A percentile compares a stretch with the other conserved stretches of the same genome.
phyloP scores from a whole-genome alignment of 2,888 invertebrate genomes.

The Kryphioiulus occultus region DNA sequence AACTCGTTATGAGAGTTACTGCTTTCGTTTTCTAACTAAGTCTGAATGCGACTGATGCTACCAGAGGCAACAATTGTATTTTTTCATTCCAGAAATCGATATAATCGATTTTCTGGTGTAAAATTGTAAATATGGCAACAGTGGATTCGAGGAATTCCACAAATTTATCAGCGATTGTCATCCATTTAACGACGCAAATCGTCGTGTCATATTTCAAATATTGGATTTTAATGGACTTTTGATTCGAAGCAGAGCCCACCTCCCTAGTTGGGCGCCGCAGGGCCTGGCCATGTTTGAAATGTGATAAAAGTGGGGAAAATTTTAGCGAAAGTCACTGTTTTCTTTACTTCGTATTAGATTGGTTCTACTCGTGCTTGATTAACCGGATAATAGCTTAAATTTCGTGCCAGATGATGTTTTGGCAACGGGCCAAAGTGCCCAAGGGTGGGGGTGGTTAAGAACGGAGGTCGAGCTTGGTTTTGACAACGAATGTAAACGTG shows the following conservation, averaged over 20 bases:
- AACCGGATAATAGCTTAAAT: neutral
- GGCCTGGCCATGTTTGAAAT: neutral
- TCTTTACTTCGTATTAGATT: neutral
- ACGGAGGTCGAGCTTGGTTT: neutral
- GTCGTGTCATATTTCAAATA: constrained; percentile 2
- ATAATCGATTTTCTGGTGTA: neutral
- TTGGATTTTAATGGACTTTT: neutral
- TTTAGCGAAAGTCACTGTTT: neutral
- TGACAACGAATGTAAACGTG: neutral
- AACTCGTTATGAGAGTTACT: too few relatives aligned
- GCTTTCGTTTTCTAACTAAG: too few relatives aligned
- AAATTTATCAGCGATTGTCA: constrained; percentile 7
- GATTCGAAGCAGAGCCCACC: neutral
- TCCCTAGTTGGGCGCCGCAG: neutral
- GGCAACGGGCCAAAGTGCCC: neutral
- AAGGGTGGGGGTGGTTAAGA: neutral
- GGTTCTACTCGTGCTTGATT: neutral
- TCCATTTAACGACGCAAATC: neutral
- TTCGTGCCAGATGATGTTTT: neutral
- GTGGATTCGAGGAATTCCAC: neutral
- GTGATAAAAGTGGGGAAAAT: neutral
- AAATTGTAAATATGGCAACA: neutral
- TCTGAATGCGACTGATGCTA: too few relatives aligned
- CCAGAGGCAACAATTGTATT: too few relatives aligned
- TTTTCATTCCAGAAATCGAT: neutral